A percentile compares a stretch with the other conserved stretches of the same genome.
These are phyloP conservation scores for Sinosuthora webbiana DNA, from an alignment of 2,113 vertebrate genomes.

Conservation along the genomic window DNA sequence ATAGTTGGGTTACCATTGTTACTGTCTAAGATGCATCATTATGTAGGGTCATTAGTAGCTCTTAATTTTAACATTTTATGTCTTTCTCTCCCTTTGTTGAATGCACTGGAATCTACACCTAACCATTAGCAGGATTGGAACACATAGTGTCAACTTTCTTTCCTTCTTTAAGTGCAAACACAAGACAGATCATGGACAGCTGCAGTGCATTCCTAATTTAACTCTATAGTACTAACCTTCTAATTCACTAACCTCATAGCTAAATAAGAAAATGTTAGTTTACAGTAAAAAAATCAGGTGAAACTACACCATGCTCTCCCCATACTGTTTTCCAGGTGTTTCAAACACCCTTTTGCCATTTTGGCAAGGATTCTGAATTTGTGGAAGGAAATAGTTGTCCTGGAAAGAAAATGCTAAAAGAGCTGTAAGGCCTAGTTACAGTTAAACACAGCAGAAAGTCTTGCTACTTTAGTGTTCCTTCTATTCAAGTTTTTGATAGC, in stretches of 20 bases:
- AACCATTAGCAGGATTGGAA: not conserved
- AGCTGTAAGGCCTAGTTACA: not conserved
- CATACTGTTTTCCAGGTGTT: not conserved
- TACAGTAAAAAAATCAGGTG: not conserved
- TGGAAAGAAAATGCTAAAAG: not conserved
- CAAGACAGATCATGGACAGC: not conserved
- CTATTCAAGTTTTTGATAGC: not conserved
- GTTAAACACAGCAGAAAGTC: not conserved
- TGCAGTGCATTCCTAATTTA: not conserved
- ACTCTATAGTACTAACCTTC: not conserved
- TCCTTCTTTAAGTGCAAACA: not conserved
- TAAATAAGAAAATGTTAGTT: not conserved
- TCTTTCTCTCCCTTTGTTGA: not conserved
- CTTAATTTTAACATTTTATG: not conserved
- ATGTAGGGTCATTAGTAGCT: not conserved
- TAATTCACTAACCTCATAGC: not conserved
- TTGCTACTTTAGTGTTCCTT: not conserved
- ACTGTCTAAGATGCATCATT: not conserved
- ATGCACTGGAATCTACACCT: not conserved
- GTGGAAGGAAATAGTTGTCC: not conserved
- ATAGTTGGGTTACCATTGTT: not conserved
- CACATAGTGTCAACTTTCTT: not conserved
- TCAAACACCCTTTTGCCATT: not conserved
- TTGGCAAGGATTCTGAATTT: not conserved
- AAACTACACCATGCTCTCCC: not conserved